Base-by-base conservation (phyloP, 1,140 invertebrate species). In the Gonatopus flavifemur region DNA sequence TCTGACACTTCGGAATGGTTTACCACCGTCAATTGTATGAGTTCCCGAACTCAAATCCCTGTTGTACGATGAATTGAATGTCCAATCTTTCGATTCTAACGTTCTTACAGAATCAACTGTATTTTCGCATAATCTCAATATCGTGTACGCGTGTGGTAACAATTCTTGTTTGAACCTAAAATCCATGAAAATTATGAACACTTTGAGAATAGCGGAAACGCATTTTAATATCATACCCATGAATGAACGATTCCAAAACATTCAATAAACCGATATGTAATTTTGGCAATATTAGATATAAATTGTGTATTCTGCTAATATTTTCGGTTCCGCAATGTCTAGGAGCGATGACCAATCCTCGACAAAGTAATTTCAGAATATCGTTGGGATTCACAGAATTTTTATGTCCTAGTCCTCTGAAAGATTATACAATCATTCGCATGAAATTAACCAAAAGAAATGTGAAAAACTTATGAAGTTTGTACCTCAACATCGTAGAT, bases 401-500 rank as follows among this genome's bases (percentile, higher is more conserved):
- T 28, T 36, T 60, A 20, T 59, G 48, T 40, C 49, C 42, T 41
- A 54, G 55, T 21, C 66, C 62, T 12, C 66, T 66, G 37, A 67
- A 62, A 52, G 43, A 50, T 51, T 38, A 22, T 31, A 49, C n/a
- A 45, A 39, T 41, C 16, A 54, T 30, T 39, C 24, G 12, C 5
- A 33, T 13, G 15, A 18, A 25, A 45, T 22, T n/a, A 48, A 19
- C 24, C 21, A 61, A 42, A 54, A 18, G 16, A 33, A 32, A 35
- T 52, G n/a, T 12, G 36, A 19, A 32, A 21, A 35, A 35, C 32
- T 13, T 9, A 52, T 38, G 41, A 32, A 45, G 21, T 5, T 30
- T 8, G 58, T 55, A 75, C 72, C 58, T 33, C 7, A 74, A 49
- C 59, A 72, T 69, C 13, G 58, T 65, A 8, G 67, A 63, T 8